phyloP scores from a whole-genome alignment of 2,888 invertebrate genomes.

The Griposia aprilina region DNA sequence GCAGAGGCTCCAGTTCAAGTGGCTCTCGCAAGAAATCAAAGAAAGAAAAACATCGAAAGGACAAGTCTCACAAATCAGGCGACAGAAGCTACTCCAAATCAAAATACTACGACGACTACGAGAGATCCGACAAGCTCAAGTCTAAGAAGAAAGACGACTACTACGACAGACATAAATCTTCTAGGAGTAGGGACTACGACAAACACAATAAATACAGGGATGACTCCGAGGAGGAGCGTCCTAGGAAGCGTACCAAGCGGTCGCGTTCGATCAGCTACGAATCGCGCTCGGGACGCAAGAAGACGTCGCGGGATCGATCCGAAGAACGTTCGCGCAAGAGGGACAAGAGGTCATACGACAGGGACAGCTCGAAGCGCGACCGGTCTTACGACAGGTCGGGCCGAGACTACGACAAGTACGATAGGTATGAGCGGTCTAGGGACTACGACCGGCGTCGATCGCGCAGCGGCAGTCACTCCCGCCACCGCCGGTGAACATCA shows the following conservation, averaged over 20 bases:
- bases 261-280: slow-evolving; percentile 84
- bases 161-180: slow-evolving; percentile 80
- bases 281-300: slow-evolving; percentile 77
- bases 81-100: slow-evolving; percentile 77
- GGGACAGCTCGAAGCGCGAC: slow-evolving; percentile 77
- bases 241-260: slow-evolving; percentile 80
- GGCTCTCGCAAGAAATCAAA: slow-evolving; percentile 80
- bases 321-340: slow-evolving; percentile 77
- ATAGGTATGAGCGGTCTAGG: slow-evolving; percentile 89
- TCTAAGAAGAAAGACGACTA: slow-evolving; percentile 79
- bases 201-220: slow-evolving; percentile 80
- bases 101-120: slow-evolving; percentile 79
- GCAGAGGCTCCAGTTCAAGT: slow-evolving; percentile 79
- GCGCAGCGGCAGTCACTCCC: slow-evolving; percentile 81
- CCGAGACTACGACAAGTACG: slow-evolving; percentile 78
- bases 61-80: slow-evolving; percentile 74
- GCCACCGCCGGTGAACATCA: slow-evolving; percentile 87
- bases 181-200: slow-evolving; percentile 80
- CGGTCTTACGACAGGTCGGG: slow-evolving; percentile 66
- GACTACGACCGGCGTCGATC: slow-evolving; percentile 83
- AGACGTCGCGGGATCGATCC: slow-evolving; percentile 75
- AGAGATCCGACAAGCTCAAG: slow-evolving; percentile 75
- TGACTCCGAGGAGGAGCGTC: slow-evolving; percentile 82
- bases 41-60: slow-evolving; percentile 78
- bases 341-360: slow-evolving; percentile 78